A percentile compares a stretch with the other conserved stretches of the same genome.
phyloP scores from a whole-genome alignment of 2,113 vertebrate species.

The Pelmatolapia mariae region DNA sequence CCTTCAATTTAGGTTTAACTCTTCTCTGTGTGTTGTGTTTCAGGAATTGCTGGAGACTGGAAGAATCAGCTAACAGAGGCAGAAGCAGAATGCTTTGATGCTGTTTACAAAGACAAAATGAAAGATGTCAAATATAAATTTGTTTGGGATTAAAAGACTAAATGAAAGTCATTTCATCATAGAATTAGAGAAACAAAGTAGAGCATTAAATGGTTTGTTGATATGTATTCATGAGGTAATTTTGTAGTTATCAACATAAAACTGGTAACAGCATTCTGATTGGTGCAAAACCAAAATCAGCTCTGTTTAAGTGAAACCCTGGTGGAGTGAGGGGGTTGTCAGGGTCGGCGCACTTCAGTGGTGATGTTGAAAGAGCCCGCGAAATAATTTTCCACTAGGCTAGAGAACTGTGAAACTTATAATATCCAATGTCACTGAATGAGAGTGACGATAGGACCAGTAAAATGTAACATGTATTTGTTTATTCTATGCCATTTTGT shows the following conservation, averaged over 20 bases:
- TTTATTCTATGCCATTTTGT: neutral
- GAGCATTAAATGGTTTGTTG: neutral
- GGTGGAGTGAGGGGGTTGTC: neutral
- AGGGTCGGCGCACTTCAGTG: neutral
- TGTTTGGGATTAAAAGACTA: slow-evolving; percentile 51
- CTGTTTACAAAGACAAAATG: slow-evolving; percentile 62
- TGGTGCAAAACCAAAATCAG: neutral
- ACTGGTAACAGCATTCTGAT: neutral
- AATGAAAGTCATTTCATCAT: neutral
- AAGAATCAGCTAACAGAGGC: slow-evolving; percentile 58
- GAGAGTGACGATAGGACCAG: neutral
- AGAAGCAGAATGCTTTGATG: slow-evolving; percentile 60
- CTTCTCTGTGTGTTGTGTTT: neutral
- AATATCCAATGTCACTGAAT: neutral
- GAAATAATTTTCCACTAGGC: neutral
- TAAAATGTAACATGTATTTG: neutral
- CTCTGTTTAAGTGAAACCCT: neutral
- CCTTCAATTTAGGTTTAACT: neutral
- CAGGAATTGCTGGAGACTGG: slow-evolving; percentile 69
- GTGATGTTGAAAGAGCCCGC: neutral
- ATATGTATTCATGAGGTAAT: neutral
- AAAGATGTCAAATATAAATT: slow-evolving; percentile 61
- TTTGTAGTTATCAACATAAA: neutral
- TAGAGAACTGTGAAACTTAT: neutral
- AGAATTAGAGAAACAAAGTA: neutral